Evolutionary conservation across 2,113 vertebrate species (phyloP).

Genomic region (Myodes glareolus): DNA sequence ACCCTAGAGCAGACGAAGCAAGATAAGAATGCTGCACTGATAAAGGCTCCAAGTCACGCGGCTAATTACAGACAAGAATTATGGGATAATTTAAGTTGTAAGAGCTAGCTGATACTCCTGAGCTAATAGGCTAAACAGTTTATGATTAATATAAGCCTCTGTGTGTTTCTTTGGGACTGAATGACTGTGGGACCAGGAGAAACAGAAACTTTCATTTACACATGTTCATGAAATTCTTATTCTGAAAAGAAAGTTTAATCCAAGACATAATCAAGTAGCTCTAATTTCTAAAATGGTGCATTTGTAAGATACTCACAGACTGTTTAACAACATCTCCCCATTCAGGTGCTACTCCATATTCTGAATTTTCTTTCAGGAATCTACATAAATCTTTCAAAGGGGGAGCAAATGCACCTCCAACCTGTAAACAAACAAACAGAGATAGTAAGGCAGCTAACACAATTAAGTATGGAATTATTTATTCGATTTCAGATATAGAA

Average conservation of each 20-base stretch:
- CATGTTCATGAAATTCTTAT: not conserved
- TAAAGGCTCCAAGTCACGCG: no score
- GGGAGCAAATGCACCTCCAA: constrained; percentile 98
- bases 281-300: constrained; percentile 18
- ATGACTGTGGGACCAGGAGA: no score
- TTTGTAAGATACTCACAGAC: constrained; percentile 89
- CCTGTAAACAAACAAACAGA: constrained; percentile 83
- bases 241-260: constrained; percentile 18
- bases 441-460: not conserved
- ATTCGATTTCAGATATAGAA: constrained; percentile 87
- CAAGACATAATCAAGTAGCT: not conserved
- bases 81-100: no score
- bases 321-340: constrained; percentile 99
- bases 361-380: constrained; percentile 97
- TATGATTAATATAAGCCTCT: no score
- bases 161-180: no score
- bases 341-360: constrained; percentile 98
- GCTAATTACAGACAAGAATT: no score
- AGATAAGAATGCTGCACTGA: no score
- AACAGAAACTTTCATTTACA: not conserved
- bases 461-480: constrained; percentile 80
- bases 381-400: constrained; percentile 97
- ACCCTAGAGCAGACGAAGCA: no score
- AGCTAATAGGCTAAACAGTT: no score
- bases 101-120: no score